Conservation (phyloP, 2,888 invertebrate genomes). For the Diaperis boleti region DNA sequence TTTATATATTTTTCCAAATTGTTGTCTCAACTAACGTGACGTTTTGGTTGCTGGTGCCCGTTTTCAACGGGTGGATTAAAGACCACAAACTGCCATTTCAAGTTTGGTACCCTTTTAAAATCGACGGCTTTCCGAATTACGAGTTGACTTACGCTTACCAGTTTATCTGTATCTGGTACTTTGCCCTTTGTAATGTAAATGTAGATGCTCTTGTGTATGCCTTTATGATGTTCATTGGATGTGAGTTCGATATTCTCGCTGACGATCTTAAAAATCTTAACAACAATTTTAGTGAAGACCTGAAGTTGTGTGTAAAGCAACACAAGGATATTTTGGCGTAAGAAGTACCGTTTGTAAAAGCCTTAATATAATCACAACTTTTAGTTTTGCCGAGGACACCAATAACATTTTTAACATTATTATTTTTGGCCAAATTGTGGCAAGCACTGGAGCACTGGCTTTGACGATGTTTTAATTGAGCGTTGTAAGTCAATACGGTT, state of each 20-base stretch:
- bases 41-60: conserved; percentile 8
- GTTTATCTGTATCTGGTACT: conserved; percentile 3
- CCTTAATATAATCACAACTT: neutral
- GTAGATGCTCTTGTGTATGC: conserved; percentile 7
- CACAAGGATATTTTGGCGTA: conserved; percentile 12
- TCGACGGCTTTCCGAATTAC: conserved; percentile 4
- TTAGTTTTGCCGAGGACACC: conserved; percentile 41
- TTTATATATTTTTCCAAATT: conserved; percentile 9
- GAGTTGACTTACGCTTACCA: conserved; percentile 24
- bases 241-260: conserved; percentile 22
- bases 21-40: conserved; percentile 18
- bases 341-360: no score
- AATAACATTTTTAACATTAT: conserved; percentile 45
- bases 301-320: conserved; percentile 8
- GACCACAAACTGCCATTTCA: conserved; percentile 7
- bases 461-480: conserved; percentile 48
- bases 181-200: neutral
- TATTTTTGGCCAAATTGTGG: conserved; percentile 45
- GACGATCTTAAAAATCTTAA: conserved; percentile 17
- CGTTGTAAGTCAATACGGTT: conserved; percentile 47
- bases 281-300: neutral
- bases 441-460: conserved; percentile 43
- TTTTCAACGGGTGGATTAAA: neutral
- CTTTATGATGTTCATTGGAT: conserved; percentile 12
- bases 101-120: conserved; percentile 29